Evolutionary conservation across 1,140 invertebrate genomes (phyloP), one percentile per base, ranked within the genome.

Genomic region (Augochlora pura): DNA sequence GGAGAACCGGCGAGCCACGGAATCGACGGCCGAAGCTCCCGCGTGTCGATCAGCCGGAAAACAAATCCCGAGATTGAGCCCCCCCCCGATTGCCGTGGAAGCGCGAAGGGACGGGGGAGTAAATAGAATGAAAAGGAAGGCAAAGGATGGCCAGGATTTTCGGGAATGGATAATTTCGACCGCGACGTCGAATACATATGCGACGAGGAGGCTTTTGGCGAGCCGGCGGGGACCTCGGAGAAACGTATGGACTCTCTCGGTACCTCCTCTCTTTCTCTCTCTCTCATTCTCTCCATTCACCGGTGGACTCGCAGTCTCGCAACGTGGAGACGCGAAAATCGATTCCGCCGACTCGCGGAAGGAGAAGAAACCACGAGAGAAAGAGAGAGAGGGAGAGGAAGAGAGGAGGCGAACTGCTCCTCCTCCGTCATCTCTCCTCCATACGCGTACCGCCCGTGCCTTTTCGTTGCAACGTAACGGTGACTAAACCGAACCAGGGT

Each of bases 271-370:
- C 42, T 32, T 38, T 49, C 49, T 27, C 42, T 74, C 38, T 46
- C 12, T 60, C 63, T 14, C 12, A 12, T 46, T 0, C 42, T 39
- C 73, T 27, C 67, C 46, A 25, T 74, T 64, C 63, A 18, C 42
- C 8, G 46, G 14, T 68, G 46, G 5, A 39, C 66, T 64, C 46
- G 39, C 25, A 77, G 75, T n/a, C 52, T 46, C 64, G 57, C 52
- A 57, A 64, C 70, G 79, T 38, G 32, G 79, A 81, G 67, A 84
- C 82, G 73, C 57, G 66, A 83, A 66, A 87, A 88, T 88, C 86
- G 87, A 87, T 88, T 71, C 59, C 64, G 49, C 25, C 79, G 63
- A 64, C 63, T 80, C 63, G 68, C 72, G 4, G 69, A 52, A 73
- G 64, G 46, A 59, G 16, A 57, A 72, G n/a, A 64, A n/a, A 38